Evolutionary conservation across 2,113 vertebrate species (phyloP).

Genomic region (Furnarius figulus): DNA sequence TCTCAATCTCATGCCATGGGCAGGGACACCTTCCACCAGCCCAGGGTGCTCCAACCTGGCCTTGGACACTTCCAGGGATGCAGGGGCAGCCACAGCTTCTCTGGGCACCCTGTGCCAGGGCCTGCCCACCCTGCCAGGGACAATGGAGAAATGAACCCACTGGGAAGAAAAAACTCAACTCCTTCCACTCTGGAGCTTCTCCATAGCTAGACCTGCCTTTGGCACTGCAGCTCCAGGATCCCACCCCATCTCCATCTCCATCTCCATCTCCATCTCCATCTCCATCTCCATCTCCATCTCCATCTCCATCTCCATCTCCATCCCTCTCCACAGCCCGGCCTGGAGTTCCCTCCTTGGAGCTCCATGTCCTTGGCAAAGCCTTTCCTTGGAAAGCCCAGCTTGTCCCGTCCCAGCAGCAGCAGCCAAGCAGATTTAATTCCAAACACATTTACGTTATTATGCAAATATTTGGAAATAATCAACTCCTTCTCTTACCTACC

Average conservation of each 20-base stretch:
- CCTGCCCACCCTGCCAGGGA: not conserved
- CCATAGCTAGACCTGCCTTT: not conserved
- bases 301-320: rapidly evolving
- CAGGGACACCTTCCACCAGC: not conserved
- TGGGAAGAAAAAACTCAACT: not conserved
- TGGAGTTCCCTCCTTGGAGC: not conserved
- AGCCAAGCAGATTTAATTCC: not conserved
- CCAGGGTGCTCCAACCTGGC: not conserved
- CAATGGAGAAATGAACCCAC: rapidly evolving
- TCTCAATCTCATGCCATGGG: too few species aligned
- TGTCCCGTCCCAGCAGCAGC: not conserved
- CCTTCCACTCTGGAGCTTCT: not conserved
- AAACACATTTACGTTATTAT: not conserved
- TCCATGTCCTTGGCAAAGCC: not conserved
- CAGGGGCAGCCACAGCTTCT: not conserved
- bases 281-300: not conserved
- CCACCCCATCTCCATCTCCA: rapidly evolving
- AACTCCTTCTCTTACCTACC: not conserved
- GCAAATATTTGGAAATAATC: conserved; percentile 56
- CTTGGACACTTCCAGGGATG: not conserved
- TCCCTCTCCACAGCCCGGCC: not conserved
- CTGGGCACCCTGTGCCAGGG: not conserved
- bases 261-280: rapidly evolving
- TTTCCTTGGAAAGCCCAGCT: not conserved
- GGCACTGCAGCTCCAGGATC: rapidly evolving